Conservation (phyloP, 92 coral and sea anemone genomes). For the Palythoa caribaeorum region DNA sequence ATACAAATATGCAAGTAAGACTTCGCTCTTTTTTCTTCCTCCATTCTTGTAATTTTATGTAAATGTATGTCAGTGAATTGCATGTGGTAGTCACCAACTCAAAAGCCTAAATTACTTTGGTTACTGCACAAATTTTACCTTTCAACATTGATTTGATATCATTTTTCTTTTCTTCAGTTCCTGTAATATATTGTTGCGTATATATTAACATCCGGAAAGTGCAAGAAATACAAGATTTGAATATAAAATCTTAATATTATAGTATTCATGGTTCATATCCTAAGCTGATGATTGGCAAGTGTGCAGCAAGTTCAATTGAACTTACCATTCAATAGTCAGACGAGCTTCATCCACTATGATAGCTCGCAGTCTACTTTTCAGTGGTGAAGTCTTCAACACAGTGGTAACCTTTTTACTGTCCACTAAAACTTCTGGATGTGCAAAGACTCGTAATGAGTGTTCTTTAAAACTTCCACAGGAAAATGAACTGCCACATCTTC, state of each 20-base stretch:
- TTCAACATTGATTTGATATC: background rate
- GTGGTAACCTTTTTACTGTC: slow-evolving; percentile 3
- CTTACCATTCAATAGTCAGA: background rate
- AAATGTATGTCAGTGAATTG: background rate
- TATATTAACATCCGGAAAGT: background rate
- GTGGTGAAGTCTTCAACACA: slow-evolving; percentile 5
- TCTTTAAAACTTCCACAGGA: slow-evolving; percentile 19
- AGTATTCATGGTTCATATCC: background rate
- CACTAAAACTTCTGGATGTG: slow-evolving; percentile 3
- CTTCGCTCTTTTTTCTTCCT: background rate
- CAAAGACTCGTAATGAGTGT: background rate
- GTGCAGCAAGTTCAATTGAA: slow-evolving; percentile 2
- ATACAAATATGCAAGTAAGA: background rate
- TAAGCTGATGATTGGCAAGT: background rate
- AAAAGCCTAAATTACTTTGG: background rate
- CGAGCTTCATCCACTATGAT: slow-evolving; percentile 3
- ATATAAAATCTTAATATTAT: background rate
- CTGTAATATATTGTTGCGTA: background rate
- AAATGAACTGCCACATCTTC: slow-evolving; percentile 21
- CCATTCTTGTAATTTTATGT: too few relatives aligned
- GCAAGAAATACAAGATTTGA: slow-evolving; percentile 1
- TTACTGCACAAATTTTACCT: background rate
- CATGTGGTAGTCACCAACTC: too few relatives aligned
- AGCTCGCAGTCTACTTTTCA: slow-evolving; percentile 1
- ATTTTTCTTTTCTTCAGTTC: background rate